These are phyloP conservation scores for Schrankia costaestrigalis DNA, from an alignment of 2,888 invertebrate species.

Conservation along the genomic window DNA sequence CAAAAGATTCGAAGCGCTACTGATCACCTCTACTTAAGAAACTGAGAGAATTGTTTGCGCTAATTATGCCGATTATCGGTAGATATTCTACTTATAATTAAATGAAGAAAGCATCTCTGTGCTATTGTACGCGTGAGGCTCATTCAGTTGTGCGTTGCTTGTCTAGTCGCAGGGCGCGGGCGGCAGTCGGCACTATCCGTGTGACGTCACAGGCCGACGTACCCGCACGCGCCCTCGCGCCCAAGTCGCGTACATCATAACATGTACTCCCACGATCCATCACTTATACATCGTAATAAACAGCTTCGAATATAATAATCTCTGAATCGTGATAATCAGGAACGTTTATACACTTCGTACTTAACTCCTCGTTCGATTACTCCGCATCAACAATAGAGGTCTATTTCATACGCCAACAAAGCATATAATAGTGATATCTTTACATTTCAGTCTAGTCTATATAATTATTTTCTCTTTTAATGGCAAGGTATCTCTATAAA, in stretches of 20 bases:
- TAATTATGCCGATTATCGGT: conserved; percentile 67
- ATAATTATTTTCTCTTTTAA: conserved; percentile 75
- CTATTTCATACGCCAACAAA: conserved; percentile 77
- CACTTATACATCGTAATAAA: conserved; percentile 55
- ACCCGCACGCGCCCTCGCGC: conserved; percentile 10
- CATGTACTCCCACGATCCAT: conserved; percentile 49
- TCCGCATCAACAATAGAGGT: conserved; percentile 71
- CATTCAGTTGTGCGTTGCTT: conserved; percentile 65
- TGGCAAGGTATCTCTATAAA: conserved; percentile 80
- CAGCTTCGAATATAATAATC: conserved; percentile 60
- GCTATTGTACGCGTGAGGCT: conserved; percentile 68
- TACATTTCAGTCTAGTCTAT: conserved; percentile 81
- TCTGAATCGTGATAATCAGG: conserved; percentile 62
- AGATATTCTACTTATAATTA: conserved; percentile 74
- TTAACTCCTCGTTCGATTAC: conserved; percentile 54
- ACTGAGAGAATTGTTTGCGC: conserved; percentile 70
- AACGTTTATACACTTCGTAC: conserved; percentile 61
- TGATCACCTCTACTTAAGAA: conserved; percentile 75
- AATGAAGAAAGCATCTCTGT: conserved; percentile 74
- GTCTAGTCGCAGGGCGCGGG: conserved; percentile 33
- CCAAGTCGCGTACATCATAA: conserved; percentile 37
- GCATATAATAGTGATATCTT: conserved; percentile 81
- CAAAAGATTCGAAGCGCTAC: conserved; percentile 76
- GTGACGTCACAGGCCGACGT: conserved; percentile 3
- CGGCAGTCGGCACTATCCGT: background rate